Percentiles rank a stretch among this genome's conserved stretches.
phyloP scores from a whole-genome alignment of 2,113 vertebrate genomes.

The Arizona elegans region DNA sequence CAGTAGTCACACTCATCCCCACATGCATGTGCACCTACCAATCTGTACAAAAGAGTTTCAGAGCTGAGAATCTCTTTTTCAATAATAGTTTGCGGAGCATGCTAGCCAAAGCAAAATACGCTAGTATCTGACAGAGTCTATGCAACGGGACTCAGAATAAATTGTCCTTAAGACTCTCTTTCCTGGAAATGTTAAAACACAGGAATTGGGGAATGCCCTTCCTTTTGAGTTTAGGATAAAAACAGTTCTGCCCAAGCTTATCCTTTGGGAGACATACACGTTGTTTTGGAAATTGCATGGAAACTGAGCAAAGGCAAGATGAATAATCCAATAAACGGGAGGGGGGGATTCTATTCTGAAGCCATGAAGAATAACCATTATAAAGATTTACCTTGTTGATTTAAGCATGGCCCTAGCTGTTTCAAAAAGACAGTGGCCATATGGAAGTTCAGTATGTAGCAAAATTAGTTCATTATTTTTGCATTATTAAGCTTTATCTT shows the following conservation, averaged over 20 bases:
- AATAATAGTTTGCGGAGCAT: slow-evolving; percentile 3
- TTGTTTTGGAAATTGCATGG: slow-evolving; percentile 60
- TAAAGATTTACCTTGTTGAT: slow-evolving; percentile 21
- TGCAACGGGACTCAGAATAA: slow-evolving; percentile 8
- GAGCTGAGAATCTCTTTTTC: neutral
- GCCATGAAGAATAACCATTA: neutral
- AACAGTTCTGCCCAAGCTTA: slow-evolving; percentile 30
- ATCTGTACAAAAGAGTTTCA: neutral
- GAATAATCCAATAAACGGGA: slow-evolving; percentile 41
- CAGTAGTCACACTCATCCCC: neutral
- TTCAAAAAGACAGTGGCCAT: slow-evolving; percentile 27
- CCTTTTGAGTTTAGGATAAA: slow-evolving; percentile 40
- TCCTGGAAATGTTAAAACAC: slow-evolving; percentile 21
- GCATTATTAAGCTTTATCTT: neutral
- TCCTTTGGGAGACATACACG: slow-evolving; percentile 19
- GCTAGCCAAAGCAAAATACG: neutral
- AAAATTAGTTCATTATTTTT: neutral
- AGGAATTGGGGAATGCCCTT: slow-evolving; percentile 42
- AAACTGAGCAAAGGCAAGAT: slow-evolving; percentile 51
- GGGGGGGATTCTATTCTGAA: slow-evolving; percentile 22
- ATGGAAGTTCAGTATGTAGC: neutral
- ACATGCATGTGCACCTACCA: neutral
- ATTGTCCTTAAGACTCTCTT: slow-evolving; percentile 16
- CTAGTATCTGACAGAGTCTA: neutral
- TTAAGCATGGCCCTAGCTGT: slow-evolving; percentile 41